Conservation (phyloP, 2,797 vertebrate species). For the Chaunax sp. region DNA sequence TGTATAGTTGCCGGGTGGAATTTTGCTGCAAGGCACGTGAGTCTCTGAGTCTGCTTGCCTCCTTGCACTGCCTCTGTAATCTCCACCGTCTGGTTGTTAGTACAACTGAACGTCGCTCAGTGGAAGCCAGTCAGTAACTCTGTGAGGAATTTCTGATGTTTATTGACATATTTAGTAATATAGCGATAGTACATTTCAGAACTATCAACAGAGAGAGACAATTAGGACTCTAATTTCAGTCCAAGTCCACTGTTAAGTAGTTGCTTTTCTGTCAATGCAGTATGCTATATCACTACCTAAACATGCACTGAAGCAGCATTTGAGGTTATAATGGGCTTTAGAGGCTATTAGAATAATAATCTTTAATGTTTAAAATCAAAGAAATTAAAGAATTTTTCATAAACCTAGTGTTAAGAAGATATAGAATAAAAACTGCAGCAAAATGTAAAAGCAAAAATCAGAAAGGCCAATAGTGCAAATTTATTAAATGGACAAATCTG, state of each 20-base stretch:
- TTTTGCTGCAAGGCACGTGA: slow-evolving; percentile 91
- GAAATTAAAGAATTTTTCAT: not conserved
- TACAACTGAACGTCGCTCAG: slow-evolving; percentile 81
- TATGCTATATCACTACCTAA: slow-evolving; percentile 29
- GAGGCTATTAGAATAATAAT: not conserved
- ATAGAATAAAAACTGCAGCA: slow-evolving; percentile 3
- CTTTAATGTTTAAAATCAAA: not conserved
- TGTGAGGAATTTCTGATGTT: slow-evolving; percentile 59
- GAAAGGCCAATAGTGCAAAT: not conserved
- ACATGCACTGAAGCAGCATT: slow-evolving; percentile 1
- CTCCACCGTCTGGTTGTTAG: slow-evolving; percentile 81
- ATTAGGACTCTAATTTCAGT: slow-evolving; percentile 13
- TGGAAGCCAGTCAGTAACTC: slow-evolving; percentile 74
- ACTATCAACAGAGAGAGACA: slow-evolving; percentile 32
- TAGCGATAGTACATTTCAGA: slow-evolving; percentile 25
- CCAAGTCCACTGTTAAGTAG: slow-evolving; percentile 12
- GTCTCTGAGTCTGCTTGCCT: slow-evolving; percentile 85
- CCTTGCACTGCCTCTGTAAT: slow-evolving; percentile 79
- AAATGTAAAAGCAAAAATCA: not conserved
- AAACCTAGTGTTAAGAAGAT: not conserved
- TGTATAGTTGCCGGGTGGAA: slow-evolving; percentile 90
- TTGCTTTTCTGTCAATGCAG: slow-evolving; percentile 23
- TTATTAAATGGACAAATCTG: not conserved
- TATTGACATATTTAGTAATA: slow-evolving; percentile 58
- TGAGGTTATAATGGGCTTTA: not conserved